Evolutionary conservation across 2,888 invertebrate species (phyloP).

Genomic region (Eristalinus aeneus): DNA sequence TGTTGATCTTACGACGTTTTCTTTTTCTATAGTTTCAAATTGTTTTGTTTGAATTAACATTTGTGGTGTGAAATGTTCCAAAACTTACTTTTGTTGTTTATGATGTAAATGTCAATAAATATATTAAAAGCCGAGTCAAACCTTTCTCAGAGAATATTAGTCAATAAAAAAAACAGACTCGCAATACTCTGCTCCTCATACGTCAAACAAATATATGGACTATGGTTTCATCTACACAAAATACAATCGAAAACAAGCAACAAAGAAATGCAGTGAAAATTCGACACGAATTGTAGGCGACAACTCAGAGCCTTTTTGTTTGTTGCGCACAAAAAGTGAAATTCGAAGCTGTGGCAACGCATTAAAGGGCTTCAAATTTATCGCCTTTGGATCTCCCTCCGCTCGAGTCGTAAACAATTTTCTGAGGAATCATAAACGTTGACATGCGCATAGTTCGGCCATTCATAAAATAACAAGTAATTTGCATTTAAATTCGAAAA

Average conservation of each 20-base stretch:
- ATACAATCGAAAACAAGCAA: neutral
- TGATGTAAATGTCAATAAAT: no score
- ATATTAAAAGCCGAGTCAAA: conserved; percentile 4
- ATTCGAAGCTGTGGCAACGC: conserved; percentile 69
- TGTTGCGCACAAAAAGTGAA: conserved; percentile 57
- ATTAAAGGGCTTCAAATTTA: conserved; percentile 70
- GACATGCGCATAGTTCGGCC: conserved; percentile 64
- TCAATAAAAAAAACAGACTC: conserved; percentile 17
- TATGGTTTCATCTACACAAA: conserved; percentile 12
- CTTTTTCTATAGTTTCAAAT: no score
- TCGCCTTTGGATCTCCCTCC: conserved; percentile 65
- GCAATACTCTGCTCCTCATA: conserved; percentile 43
- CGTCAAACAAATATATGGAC: conserved; percentile 47
- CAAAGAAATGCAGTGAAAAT: conserved; percentile 24
- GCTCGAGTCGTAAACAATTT: conserved; percentile 56
- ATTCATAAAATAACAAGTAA: conserved; percentile 64
- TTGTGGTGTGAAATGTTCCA: no score
- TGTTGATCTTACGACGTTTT: no score
- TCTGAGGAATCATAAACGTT: conserved; percentile 67
- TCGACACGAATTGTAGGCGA: conserved; percentile 68
- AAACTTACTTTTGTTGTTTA: no score
- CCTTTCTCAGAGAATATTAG: conserved; percentile 14
- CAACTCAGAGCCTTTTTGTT: conserved; percentile 19
- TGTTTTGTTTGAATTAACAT: no score
- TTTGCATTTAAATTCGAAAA: conserved; percentile 69